These are phyloP conservation scores for Nezara viridula DNA, from an alignment of 2,888 invertebrate species.

Conservation along the genomic window DNA sequence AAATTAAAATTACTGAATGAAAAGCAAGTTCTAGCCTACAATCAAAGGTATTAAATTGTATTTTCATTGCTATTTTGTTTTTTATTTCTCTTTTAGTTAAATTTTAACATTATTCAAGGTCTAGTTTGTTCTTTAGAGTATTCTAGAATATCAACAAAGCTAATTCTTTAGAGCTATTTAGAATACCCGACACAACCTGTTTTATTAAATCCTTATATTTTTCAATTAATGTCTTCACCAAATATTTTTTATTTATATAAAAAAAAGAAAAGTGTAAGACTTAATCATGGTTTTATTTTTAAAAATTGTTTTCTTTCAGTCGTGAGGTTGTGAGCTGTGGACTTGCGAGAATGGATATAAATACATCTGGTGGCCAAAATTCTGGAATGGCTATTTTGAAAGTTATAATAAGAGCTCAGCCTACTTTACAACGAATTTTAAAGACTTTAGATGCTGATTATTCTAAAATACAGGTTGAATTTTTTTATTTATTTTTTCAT, in stretches of 20 bases:
- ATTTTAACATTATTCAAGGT: no score
- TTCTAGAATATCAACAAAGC: no score
- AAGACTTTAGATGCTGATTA: slow-evolving; percentile 92
- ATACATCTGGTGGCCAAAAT: slow-evolving; percentile 72
- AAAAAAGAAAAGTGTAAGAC: no score
- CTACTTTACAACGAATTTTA: slow-evolving; percentile 88
- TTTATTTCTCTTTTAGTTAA: not conserved
- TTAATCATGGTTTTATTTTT: no score
- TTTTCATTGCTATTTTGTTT: not conserved
- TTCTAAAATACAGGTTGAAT: slow-evolving; percentile 79
- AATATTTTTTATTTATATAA: no score
- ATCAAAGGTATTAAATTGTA: slow-evolving; percentile 62
- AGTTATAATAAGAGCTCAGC: slow-evolving; percentile 88
- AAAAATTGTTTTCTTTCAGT: slow-evolving; percentile 52
- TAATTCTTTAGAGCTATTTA: no score
- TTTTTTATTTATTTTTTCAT: not conserved
- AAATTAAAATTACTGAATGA: slow-evolving; percentile 86
- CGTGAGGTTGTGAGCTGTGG: slow-evolving; percentile 75
- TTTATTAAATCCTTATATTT: no score
- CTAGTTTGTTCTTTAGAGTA: no score
- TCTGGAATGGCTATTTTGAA: slow-evolving; percentile 81
- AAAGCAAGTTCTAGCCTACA: slow-evolving; percentile 71
- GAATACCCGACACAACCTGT: no score
- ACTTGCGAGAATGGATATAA: slow-evolving; percentile 78
- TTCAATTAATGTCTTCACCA: no score